Evolutionary conservation across 2,797 vertebrate genomes (phyloP).

Genomic region (Coreius guichenoti): DNA sequence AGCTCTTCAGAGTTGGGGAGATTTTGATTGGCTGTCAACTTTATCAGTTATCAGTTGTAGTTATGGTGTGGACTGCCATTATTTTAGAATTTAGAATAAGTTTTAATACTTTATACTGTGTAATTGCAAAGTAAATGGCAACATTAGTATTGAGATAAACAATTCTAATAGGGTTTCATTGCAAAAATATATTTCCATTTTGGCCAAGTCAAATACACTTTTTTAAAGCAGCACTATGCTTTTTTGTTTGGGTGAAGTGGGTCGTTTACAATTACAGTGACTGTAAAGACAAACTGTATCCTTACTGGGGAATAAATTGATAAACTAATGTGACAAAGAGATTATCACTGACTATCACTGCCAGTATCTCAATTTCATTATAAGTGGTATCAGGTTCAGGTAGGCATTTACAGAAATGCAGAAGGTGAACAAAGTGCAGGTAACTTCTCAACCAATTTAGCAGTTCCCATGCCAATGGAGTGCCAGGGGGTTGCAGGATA

Average conservation of each 20-base stretch:
- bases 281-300: neutral
- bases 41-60: too few species aligned
- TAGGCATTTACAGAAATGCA: slow-evolving; percentile 19
- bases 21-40: neutral
- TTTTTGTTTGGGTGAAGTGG: slow-evolving; percentile 6
- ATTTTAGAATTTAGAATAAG: too few species aligned
- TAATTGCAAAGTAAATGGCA: neutral
- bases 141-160: neutral
- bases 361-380: neutral
- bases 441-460: slow-evolving; percentile 34
- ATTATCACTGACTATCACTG: neutral
- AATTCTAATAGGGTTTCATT: neutral
- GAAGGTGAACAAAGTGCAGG: slow-evolving; percentile 26
- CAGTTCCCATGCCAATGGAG: slow-evolving; percentile 31
- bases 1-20: neutral
- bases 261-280: neutral
- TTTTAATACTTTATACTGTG: too few species aligned
- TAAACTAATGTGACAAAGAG: neutral
- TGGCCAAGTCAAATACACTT: neutral
- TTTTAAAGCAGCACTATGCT: neutral
- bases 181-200: neutral
- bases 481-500: slow-evolving; percentile 17
- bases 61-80: neutral
- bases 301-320: neutral
- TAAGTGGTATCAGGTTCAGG: slow-evolving; percentile 3